Percentiles rank a stretch among this genome's conserved stretches.
These are phyloP conservation scores for Lathamus discolor DNA, from an alignment of 2,113 vertebrate genomes.

Conservation along the genomic window DNA sequence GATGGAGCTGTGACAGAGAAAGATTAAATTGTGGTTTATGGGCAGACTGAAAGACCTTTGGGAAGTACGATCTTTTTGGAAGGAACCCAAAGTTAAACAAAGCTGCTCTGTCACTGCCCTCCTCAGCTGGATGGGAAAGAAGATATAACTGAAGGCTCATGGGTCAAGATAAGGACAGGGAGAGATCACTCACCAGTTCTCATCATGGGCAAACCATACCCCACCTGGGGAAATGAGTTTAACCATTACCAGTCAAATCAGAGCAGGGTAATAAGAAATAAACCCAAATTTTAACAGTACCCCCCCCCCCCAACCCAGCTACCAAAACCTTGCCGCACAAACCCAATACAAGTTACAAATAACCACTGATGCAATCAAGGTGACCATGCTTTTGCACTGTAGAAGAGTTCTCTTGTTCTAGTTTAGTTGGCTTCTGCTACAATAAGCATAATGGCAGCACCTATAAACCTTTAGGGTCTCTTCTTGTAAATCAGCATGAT, in stretches of 20 bases:
- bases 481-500: not conserved
- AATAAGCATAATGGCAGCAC: not conserved
- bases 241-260: not conserved
- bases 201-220: not conserved
- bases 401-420: not conserved
- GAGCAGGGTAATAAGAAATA: not conserved
- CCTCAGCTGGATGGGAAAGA: not conserved
- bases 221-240: not conserved
- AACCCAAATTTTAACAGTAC: not conserved
- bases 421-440: not conserved
- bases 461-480: not conserved
- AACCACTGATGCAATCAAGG: not conserved
- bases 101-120: not conserved
- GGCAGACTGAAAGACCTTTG: not conserved
- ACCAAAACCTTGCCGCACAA: not conserved
- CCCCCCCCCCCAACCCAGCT: too few species aligned
- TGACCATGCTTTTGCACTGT: not conserved
- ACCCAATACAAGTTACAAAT: not conserved
- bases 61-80: not conserved
- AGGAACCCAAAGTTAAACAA: not conserved
- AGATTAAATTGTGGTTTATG: not conserved
- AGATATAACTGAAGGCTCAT: not conserved
- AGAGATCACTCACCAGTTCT: not conserved
- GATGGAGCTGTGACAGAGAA: not conserved
- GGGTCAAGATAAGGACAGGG: not conserved